Evolutionary conservation across 92 coral and sea anemone species (phyloP).

Genomic region (Porites evermanni): DNA sequence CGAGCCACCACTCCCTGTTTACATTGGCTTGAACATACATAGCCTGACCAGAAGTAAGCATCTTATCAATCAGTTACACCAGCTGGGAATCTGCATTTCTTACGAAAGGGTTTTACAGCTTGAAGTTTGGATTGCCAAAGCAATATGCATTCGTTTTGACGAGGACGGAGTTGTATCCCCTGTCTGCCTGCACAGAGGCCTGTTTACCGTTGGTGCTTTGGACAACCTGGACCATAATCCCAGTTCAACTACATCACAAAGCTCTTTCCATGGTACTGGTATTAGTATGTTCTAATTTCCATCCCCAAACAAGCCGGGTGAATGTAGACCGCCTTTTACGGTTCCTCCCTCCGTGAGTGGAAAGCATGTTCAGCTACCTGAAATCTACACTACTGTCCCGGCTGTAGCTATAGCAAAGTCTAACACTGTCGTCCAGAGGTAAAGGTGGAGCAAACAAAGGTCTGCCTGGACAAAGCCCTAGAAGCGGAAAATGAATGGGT

Average conservation of each 20-base stretch:
- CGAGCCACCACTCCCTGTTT: too few species aligned
- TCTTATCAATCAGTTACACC: too few species aligned
- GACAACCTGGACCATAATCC: conserved; percentile 70
- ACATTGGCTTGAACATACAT: too few species aligned
- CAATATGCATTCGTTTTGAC: conserved; percentile 58
- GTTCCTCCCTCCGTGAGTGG: too few species aligned
- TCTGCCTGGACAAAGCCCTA: conserved; percentile 15
- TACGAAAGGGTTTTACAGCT: too few species aligned
- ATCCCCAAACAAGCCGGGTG: not conserved
- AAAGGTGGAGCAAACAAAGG: not conserved
- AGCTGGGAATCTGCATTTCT: too few species aligned
- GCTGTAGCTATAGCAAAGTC: too few species aligned
- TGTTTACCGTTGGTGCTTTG: conserved; percentile 64
- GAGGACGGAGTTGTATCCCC: conserved; percentile 55
- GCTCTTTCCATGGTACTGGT: conserved; percentile 77
- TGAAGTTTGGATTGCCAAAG: conserved; percentile 26
- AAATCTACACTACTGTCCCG: too few species aligned
- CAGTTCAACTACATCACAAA: conserved; percentile 68
- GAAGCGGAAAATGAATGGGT: not conserved
- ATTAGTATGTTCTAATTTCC: conserved; percentile 68
- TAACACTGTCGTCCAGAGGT: too few species aligned
- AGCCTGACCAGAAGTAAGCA: too few species aligned
- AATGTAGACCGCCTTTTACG: too few species aligned
- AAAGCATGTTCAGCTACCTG: too few species aligned
- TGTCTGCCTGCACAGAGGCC: conserved; percentile 50